These are phyloP conservation scores for Napeogenes inachia DNA, from an alignment of 2,888 invertebrate species.

Conservation along the genomic window DNA sequence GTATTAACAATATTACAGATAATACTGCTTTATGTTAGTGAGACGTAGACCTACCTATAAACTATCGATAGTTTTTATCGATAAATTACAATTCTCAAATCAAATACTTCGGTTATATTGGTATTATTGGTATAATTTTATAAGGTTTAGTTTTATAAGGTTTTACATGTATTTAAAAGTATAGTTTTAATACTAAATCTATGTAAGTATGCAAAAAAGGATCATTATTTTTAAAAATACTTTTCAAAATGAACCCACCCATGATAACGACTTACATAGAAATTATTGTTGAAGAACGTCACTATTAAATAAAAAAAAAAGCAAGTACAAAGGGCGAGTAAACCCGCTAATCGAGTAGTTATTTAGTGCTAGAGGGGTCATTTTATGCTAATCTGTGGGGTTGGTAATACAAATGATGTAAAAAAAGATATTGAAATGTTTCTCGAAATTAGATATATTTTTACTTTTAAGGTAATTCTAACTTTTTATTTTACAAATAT, in stretches of 20 bases:
- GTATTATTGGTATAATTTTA: too few relatives aligned
- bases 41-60: slow-evolving; percentile 13
- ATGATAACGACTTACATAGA: too few relatives aligned
- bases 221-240: too few relatives aligned
- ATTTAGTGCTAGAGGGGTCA: slow-evolving; percentile 37
- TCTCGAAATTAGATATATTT: not conserved
- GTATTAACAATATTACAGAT: slow-evolving; percentile 44
- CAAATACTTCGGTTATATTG: too few relatives aligned
- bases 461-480: too few relatives aligned
- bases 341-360: slow-evolving; percentile 43
- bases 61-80: slow-evolving; percentile 6
- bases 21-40: slow-evolving; percentile 36
- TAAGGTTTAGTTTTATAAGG: too few relatives aligned
- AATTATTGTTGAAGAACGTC: slow-evolving; percentile 8
- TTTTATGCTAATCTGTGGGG: slow-evolving; percentile 29
- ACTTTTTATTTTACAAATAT: too few relatives aligned
- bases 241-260: too few relatives aligned
- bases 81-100: not conserved
- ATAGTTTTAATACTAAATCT: too few relatives aligned
- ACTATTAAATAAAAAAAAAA: slow-evolving; percentile 31
- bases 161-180: too few relatives aligned
- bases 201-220: too few relatives aligned
- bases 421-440: not conserved
- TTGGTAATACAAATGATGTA: slow-evolving; percentile 12
- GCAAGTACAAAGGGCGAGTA: slow-evolving; percentile 33